Conservation (phyloP, 2,113 vertebrate genomes). For the Strix aluco region DNA sequence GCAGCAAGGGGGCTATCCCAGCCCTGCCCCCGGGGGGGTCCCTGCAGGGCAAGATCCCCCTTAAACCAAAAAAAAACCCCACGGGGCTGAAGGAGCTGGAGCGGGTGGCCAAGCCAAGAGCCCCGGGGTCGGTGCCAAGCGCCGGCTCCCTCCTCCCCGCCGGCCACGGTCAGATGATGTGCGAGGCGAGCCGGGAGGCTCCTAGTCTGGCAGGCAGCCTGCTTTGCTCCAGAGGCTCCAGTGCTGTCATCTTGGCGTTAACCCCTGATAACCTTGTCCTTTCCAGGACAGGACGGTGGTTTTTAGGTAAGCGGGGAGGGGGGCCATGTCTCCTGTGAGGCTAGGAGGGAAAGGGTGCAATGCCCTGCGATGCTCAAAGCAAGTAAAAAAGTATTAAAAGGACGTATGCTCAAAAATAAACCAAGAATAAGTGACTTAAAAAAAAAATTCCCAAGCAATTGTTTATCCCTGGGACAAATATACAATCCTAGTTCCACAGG, state of each 20-base stretch:
- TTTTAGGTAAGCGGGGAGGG: not conserved
- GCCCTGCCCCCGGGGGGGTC: accelerated
- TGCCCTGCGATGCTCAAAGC: accelerated
- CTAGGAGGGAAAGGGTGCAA: not conserved
- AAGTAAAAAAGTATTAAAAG: not conserved
- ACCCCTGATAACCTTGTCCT: constrained; percentile 83
- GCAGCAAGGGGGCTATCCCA: not conserved
- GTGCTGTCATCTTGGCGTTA: constrained; percentile 81
- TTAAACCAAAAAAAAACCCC: not conserved
- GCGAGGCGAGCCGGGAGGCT: constrained; percentile 77
- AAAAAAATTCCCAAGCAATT: constrained; percentile 40
- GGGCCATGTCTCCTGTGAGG: accelerated
- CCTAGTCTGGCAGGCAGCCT: constrained; percentile 86
- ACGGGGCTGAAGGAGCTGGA: not conserved
- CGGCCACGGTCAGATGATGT: constrained; percentile 79
- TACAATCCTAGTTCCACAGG: constrained; percentile 47
- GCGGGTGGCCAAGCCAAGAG: constrained; percentile 57
- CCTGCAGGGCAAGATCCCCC: not conserved
- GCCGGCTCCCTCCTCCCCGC: constrained; percentile 23
- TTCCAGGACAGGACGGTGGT: not conserved
- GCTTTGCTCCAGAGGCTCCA: constrained; percentile 83
- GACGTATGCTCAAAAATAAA: not conserved
- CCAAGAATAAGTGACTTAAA: not conserved
- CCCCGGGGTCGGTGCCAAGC: constrained; percentile 49
- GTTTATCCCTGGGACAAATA: constrained; percentile 61